Evolutionary conservation across 92 coral and sea anemone species (phyloP), one percentile per base, ranked within the genome.

Genomic region (Scolanthus callimorphus): DNA sequence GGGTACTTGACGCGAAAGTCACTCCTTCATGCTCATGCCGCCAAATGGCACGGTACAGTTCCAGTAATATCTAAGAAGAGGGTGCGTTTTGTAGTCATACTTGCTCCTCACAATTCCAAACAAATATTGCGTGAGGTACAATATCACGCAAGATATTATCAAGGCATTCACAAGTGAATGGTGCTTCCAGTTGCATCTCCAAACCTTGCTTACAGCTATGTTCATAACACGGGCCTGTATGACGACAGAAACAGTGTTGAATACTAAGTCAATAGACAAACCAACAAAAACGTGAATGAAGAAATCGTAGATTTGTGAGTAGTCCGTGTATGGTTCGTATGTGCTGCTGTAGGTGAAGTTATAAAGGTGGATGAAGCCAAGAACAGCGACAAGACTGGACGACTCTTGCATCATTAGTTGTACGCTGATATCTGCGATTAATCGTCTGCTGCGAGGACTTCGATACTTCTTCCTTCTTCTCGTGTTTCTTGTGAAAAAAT

Each of bases 341-440:
- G 38, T 45, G 39, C 74, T 70, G 2, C 52, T 73, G 74, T 79
- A 79, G 72, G 70, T 64, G 25, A 75, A 75, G 45, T 41, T 63
- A 29, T 75, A 75, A 20, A 85, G 31, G 1, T 76, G 71, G 23
- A 60, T 80, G 52, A 64, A 85, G 6, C 86, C 83, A 19, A 85
- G 71, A 2, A 80, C 87, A 2, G 76, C 22, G 9, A 85, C 62
- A 21, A 85, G 50, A 2, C 75, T 77, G 9, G 82, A 75, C 1
- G 77, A 59, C 47, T 89, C 97, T 17, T 70, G 65, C 9, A 89
- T 65, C 48, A 84, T 65, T 3, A 80, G 55, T 63, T 85, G 92
- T 29, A 89, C 69, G 51, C 79, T 73, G 2, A 80, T 29, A 43
- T 85, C 97, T n/a, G 97, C 89, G 3, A 74, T 74, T 20, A 89